Evolutionary conservation across 2,113 vertebrate species (phyloP).

Genomic region (Xerus inauris): DNA sequence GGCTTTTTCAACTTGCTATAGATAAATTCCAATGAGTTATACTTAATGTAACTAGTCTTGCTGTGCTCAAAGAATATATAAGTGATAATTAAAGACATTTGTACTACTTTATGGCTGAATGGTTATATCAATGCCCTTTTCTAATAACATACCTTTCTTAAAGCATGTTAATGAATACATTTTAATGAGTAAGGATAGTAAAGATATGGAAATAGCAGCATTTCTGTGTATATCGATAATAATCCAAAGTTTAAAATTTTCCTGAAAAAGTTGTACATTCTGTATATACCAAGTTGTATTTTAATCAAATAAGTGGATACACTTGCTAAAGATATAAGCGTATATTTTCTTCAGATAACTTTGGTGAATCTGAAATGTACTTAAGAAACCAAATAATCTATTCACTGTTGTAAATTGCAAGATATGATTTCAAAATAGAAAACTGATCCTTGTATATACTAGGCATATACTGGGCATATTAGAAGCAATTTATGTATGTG

Average conservation of each 20-base stretch:
- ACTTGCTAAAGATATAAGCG: not conserved
- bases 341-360: constrained; percentile 30
- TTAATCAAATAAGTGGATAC: not conserved
- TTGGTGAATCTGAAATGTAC: not conserved
- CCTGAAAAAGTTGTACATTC: accelerated
- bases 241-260: not conserved
- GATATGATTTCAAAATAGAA: not conserved
- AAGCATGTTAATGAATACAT: constrained; percentile 8
- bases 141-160: constrained; percentile 4
- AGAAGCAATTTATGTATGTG: not conserved
- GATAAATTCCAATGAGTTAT: not conserved
- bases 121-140: constrained; percentile 17
- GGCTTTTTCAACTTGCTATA: not conserved
- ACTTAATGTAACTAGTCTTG: not conserved
- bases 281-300: not conserved
- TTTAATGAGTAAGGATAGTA: not conserved
- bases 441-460: not conserved
- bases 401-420: not conserved
- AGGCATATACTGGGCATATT: not conserved
- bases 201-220: not conserved
- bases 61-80: not conserved
- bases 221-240: not conserved
- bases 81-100: not conserved
- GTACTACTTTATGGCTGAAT: not conserved
- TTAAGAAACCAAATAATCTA: not conserved